phyloP scores from a whole-genome alignment of 2,797 vertebrate species.

The Meriones psammophilus region DNA sequence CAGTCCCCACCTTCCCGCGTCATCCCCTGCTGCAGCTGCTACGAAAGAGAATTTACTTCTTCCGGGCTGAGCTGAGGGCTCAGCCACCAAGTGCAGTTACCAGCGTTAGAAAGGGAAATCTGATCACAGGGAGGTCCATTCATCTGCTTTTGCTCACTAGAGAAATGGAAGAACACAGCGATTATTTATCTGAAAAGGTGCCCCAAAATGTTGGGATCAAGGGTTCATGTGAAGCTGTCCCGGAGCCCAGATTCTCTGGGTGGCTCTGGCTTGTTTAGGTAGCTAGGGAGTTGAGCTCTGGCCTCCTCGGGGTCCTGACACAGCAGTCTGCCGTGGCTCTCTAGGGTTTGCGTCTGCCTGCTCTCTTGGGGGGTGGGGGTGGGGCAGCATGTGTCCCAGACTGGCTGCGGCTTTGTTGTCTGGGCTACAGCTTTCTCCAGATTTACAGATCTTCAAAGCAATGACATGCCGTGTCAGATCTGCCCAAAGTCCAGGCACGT shows the following conservation, averaged over 20 bases:
- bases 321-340: neutral
- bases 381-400: neutral
- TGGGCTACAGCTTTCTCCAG: slow-evolving; percentile 80
- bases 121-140: accelerated
- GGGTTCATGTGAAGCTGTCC: neutral
- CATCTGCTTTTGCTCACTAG: neutral
- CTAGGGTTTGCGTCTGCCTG: accelerated
- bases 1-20: accelerated
- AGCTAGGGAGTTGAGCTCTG: neutral
- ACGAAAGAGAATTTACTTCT: neutral
- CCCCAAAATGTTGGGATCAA: neutral
- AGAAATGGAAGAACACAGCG: neutral
- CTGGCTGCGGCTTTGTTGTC: slow-evolving; percentile 69
- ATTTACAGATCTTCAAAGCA: slow-evolving; percentile 84
- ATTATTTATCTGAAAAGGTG: slow-evolving; percentile 18
- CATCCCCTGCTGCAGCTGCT: neutral
- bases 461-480: slow-evolving; percentile 82
- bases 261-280: neutral
- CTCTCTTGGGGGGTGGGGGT: neutral
- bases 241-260: neutral
- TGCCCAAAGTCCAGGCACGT: slow-evolving; percentile 81
- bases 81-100: accelerated
- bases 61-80: neutral
- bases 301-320: neutral
- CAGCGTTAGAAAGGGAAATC: neutral